Evolutionary conservation across 1,140 invertebrate species (phyloP), one percentile per base, ranked within the genome.

Genomic region (Cherax quadricarinatus): DNA sequence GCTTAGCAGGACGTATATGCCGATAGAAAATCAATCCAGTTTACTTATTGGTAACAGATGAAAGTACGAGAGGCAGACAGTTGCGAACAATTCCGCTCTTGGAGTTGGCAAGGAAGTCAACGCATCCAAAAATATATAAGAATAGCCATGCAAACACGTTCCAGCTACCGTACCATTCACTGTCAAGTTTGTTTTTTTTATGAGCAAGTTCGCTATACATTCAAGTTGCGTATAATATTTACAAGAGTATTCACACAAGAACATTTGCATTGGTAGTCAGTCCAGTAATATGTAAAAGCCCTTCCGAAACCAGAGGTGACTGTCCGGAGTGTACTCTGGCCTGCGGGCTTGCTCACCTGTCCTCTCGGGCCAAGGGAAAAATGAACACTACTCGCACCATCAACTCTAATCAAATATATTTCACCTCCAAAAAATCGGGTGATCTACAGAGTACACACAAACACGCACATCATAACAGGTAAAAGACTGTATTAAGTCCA

Each of bases 341-440:
- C 21, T 30, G 70, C 30, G 70, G 70, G n/a, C 24, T 75, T 9
- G 70, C 70, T 12, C 70, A 30, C n/a, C 70, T 57, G 82, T 84
- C 82, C 82, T 60, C 82, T 84, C 24, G 82, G 82, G 82, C 82
- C 82, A 84, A 30, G n/a, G 6, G 30, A 41, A 41, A 41, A 41
- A 16, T 12, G 0, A 5, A n/a, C 57, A 62, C 24, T 51, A 57
- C 16, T 14, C 81, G 57, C 24, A 84, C 53, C 18, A 18, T 16
- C 4, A 10, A 60, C 10, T 62, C 51, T 57, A 41, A 57, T 24
- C 21, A 57, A 49, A 14, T 14, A 60, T 24, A 24, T 62, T 18
- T 84, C 82, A 62, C 82, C 82, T 62, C 53, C 51, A 84, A 24
- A 84, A 84, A 84, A 62, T 60, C 5, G 16, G 30, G 30, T 41